A percentile compares a stretch with the other conserved stretches of the same genome.
phyloP scores from a whole-genome alignment of 2,888 invertebrate species.

The Amiota mariae region DNA sequence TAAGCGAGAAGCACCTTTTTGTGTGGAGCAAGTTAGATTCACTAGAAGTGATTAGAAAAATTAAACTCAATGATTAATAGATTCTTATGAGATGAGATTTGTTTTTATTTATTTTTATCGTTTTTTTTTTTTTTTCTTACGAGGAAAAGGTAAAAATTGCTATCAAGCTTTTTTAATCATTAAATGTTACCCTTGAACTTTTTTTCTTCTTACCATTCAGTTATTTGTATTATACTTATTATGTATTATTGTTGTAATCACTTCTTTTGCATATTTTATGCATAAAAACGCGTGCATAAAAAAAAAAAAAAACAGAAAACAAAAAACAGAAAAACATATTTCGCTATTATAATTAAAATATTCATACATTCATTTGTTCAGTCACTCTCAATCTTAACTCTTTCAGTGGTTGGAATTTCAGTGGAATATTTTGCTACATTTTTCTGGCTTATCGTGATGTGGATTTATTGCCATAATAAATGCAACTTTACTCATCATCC shows the following conservation, averaged over 20 bases:
- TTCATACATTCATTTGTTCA: conserved; percentile 36
- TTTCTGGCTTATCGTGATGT: conserved; percentile 22
- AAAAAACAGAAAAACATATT: neutral
- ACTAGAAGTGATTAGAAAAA: conserved; percentile 62
- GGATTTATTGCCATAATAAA: neutral
- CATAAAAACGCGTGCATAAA: neutral
- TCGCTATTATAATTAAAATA: conserved; percentile 26
- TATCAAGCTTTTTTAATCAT: neutral
- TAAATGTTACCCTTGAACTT: conserved; percentile 44
- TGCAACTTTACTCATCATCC: no score
- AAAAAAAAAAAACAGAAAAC: neutral
- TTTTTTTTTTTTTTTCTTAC: neutral
- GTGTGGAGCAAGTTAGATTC: conserved; percentile 48
- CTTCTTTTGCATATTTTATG: conserved; percentile 10
- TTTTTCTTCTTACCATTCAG: conserved; percentile 14
- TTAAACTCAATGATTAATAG: neutral
- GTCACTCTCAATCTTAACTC: neutral
- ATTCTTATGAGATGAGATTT: conserved; percentile 12
- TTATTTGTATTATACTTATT: conserved; percentile 1
- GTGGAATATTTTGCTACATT: conserved; percentile 14
- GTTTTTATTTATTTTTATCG: neutral
- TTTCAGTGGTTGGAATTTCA: neutral
- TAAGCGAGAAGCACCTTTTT: conserved; percentile 41
- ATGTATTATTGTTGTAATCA: no score
- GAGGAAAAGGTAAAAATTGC: conserved; percentile 14